A percentile compares a stretch with the other conserved stretches of the same genome.
phyloP scores from a whole-genome alignment of 2,113 vertebrate genomes.

The Rhabdomys dilectus region DNA sequence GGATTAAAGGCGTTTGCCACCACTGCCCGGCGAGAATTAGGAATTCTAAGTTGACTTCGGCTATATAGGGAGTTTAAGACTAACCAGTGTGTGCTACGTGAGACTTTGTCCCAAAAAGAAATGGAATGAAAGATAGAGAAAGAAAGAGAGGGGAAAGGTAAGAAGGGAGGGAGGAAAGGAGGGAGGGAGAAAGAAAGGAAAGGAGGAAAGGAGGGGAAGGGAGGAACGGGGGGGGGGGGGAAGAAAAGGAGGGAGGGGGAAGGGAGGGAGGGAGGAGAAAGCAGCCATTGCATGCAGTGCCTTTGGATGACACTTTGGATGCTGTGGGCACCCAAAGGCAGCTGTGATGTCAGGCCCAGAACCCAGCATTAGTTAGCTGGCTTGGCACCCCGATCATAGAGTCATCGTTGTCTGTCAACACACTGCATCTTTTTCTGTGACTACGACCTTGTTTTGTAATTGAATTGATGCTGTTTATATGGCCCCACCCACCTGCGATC shows the following conservation, averaged over 20 bases:
- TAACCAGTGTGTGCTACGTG: not conserved
- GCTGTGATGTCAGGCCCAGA: not conserved
- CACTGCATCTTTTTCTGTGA: not conserved
- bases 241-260: fast-evolving
- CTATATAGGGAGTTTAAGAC: not conserved
- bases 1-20: too few species aligned
- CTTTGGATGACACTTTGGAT: not conserved
- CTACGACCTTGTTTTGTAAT: not conserved
- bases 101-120: not conserved
- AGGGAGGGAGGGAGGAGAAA: not conserved
- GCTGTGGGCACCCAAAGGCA: too few species aligned
- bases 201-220: not conserved
- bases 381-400: not conserved
- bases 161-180: not conserved
- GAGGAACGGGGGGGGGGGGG: not conserved
- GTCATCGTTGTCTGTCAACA: not conserved
- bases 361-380: not conserved
- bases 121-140: not conserved
- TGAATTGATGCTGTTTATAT: not conserved
- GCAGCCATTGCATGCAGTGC: not conserved
- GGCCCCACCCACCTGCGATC: conserved; percentile 10
- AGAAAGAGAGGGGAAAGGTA: too few species aligned
- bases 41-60: not conserved
- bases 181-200: too few species aligned
- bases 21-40: too few species aligned